Base-by-base conservation (phyloP, 2,113 vertebrate species). In the Hyperopisus bebe region DNA sequence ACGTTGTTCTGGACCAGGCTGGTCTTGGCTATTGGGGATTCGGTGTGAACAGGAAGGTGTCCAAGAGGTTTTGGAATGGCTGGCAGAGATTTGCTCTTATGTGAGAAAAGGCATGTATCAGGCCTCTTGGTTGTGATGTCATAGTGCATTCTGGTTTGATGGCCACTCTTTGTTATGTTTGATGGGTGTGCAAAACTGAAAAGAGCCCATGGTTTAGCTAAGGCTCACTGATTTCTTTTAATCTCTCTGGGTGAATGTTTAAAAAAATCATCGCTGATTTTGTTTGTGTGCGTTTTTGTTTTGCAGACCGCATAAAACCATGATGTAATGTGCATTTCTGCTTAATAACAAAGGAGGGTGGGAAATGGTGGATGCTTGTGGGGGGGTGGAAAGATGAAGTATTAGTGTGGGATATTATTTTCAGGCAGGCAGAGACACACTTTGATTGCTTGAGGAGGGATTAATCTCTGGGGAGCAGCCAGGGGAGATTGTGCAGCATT, bases 1-100 rank as follows among this genome's bases (percentile, higher is more conserved):
- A 96, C 95, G 95, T 95, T 96, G 91, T 94, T 91, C 42, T 89
- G 90, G 31, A 17, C 48, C 66, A 85, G 5, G 1, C 0, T 11
- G 90, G 92, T 90, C 44, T 80, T 42, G 92, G 89, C 93, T 92
- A 91, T 55, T 74, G 89, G 91, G 92, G 86, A 89, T 0, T 3
- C 70, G 90, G 88, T 31, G 88, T 85, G 89, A 53, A 24, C 55
- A 5, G n/a, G 74, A 35, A 21, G 31, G 46, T 74, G 35, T 58
- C 53, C 2, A 24, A 47, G 53, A 21, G 39, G 82, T 47, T 15
- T 50, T 21, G 51, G 17, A 55, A 27, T 0, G 8, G 19, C 31
- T 58, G 47, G 82, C 44, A 46, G 42, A 24, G 44, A 46, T 84
- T 84, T 47, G 21, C 24, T 84, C 35, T n/a, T 80, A 42, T 19